These are phyloP conservation scores for Athripsodes cinereus DNA, from an alignment of 2,888 invertebrate species.

Conservation along the genomic window DNA sequence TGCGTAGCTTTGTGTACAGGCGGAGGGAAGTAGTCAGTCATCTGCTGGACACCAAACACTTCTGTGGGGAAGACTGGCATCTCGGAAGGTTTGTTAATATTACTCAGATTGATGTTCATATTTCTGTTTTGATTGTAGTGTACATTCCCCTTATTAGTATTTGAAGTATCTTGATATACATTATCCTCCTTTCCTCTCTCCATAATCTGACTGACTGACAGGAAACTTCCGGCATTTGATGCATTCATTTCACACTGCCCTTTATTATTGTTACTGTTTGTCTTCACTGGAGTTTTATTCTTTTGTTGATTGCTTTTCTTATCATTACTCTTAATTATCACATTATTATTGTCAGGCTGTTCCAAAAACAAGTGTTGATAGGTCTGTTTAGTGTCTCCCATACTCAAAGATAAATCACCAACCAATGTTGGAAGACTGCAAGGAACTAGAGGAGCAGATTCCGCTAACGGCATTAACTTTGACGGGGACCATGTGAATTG, in stretches of 20 bases:
- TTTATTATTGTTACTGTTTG: not conserved
- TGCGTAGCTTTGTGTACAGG: constrained; percentile 10
- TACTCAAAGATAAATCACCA: constrained; percentile 52
- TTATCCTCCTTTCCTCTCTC: constrained; percentile 44
- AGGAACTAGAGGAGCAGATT: constrained; percentile 28
- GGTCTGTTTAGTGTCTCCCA: constrained; percentile 28
- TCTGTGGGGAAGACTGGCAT: constrained; percentile 12
- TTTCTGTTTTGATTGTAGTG: constrained; percentile 8
- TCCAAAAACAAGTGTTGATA: constrained; percentile 17
- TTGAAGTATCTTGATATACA: constrained; percentile 4
- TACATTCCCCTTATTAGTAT: not conserved
- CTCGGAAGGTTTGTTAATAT: constrained; percentile 8
- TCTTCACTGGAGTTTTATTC: not conserved
- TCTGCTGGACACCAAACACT: constrained; percentile 12
- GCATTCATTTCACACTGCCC: not conserved
- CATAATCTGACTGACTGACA: constrained; percentile 58
- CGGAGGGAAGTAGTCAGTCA: constrained; percentile 7
- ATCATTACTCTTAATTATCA: constrained; percentile 15
- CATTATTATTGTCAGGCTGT: constrained; percentile 11
- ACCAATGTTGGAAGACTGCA: constrained; percentile 54
- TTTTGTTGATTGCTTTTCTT: constrained; percentile 12
- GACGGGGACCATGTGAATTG: constrained; percentile 54
- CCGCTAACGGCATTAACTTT: constrained; percentile 41
- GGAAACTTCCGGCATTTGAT: constrained; percentile 41
- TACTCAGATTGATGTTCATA: constrained; percentile 5